Conservation (phyloP, 2,113 vertebrate species). For the Prochilodus magdalenae region DNA sequence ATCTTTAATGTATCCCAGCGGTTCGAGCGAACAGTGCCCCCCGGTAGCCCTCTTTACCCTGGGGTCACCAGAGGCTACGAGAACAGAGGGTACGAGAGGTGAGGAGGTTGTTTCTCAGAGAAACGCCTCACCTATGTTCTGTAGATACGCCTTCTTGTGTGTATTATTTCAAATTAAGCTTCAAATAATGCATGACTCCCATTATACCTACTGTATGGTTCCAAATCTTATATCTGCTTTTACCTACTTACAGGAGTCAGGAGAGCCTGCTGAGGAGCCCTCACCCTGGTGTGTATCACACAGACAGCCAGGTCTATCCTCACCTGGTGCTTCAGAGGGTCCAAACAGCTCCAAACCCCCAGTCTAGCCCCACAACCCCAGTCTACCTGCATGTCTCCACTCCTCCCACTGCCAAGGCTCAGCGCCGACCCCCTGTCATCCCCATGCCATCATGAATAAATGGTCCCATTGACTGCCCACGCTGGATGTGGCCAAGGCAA, state of each 20-base stretch:
- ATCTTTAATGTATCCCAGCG: conserved; percentile 78
- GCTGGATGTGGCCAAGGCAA: conserved; percentile 38
- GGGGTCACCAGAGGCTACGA: conserved; percentile 72
- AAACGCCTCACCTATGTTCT: neutral
- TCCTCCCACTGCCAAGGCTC: conserved; percentile 58
- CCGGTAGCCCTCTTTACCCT: conserved; percentile 72
- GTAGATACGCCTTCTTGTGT: neutral
- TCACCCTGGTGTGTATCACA: conserved; percentile 67
- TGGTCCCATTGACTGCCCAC: conserved; percentile 23
- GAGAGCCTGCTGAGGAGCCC: conserved; percentile 76
- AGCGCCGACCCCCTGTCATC: conserved; percentile 52
- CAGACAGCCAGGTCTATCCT: conserved; percentile 75
- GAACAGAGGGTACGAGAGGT: conserved; percentile 81
- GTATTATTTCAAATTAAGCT: too few species aligned
- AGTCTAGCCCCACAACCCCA: conserved; percentile 62
- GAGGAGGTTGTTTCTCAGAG: conserved; percentile 21
- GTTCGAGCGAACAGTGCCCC: conserved; percentile 71
- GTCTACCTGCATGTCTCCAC: conserved; percentile 69
- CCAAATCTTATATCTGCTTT: neutral
- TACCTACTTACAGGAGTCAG: conserved; percentile 70
- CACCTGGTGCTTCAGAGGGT: conserved; percentile 77
- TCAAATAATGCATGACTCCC: neutral
- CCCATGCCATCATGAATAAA: neutral
- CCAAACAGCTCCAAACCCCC: conserved; percentile 68
- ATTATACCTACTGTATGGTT: neutral